Evolutionary conservation across 2,797 vertebrate genomes (phyloP).

Genomic region (Tarsius wallacei): DNA sequence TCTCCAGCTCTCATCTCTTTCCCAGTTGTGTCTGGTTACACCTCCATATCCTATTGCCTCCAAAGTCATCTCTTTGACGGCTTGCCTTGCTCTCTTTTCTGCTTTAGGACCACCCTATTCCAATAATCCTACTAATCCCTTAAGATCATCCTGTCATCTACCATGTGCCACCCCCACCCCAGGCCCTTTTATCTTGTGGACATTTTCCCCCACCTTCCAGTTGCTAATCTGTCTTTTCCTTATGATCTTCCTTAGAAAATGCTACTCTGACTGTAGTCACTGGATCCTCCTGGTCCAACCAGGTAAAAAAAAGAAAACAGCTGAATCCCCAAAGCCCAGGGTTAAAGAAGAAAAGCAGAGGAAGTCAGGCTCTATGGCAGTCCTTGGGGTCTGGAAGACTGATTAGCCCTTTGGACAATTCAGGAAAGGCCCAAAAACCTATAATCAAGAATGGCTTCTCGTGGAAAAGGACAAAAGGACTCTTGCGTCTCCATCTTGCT

Average conservation of each 20-base stretch:
- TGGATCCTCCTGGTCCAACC: not conserved
- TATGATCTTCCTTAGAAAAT: not conserved
- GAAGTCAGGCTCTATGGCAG: not conserved
- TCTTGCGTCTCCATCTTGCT: not conserved
- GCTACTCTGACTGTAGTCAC: slow-evolving; percentile 27
- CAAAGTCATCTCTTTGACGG: not conserved
- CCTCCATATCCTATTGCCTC: not conserved
- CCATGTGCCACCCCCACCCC: not conserved
- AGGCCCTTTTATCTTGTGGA: not conserved
- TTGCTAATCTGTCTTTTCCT: not conserved
- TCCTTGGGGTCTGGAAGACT: not conserved
- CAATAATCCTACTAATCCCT: not conserved
- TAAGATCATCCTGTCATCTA: not conserved
- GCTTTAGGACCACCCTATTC: not conserved
- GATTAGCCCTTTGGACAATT: not conserved
- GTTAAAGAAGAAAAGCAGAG: not conserved
- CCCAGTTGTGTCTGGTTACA: not conserved
- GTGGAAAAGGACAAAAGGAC: slow-evolving; percentile 48
- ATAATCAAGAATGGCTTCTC: not conserved
- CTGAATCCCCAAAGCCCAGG: not conserved
- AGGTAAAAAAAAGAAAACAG: slow-evolving; percentile 6
- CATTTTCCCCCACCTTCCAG: not conserved
- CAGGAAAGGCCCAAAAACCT: not conserved
- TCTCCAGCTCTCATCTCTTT: not conserved
- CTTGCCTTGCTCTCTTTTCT: not conserved